Percentiles rank a stretch among this genome's conserved stretches.
These are phyloP conservation scores for Sialis lutaria DNA, from an alignment of 2,888 invertebrate genomes.

Conservation along the genomic window DNA sequence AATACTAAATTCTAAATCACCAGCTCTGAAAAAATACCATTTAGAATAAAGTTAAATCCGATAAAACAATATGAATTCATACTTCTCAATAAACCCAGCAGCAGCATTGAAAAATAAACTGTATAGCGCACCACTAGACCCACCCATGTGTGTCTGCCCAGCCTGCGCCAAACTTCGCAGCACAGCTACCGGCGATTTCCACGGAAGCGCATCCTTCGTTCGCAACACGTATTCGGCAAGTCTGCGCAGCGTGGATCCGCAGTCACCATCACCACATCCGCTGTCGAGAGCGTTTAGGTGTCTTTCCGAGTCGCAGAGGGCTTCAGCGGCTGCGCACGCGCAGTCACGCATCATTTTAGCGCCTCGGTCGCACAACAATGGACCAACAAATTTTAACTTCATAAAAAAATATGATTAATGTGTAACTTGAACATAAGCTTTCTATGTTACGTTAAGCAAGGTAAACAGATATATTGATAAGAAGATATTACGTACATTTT, in stretches of 20 bases:
- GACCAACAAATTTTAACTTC: too few relatives aligned
- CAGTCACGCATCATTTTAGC: slow-evolving; percentile 20
- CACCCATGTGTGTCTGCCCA: slow-evolving; percentile 53
- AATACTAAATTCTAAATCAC: slow-evolving; percentile 13
- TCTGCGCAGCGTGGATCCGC: slow-evolving; percentile 44
- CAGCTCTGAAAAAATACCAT: slow-evolving; percentile 2
- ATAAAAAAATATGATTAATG: neutral
- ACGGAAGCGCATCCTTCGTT: too few relatives aligned
- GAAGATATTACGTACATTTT: too few relatives aligned
- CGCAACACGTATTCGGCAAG: slow-evolving; percentile 33
- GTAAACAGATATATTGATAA: too few relatives aligned
- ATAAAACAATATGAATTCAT: slow-evolving; percentile 1
- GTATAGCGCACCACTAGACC: slow-evolving; percentile 59
- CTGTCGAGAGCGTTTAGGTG: slow-evolving; percentile 40
- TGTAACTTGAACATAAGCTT: too few relatives aligned
- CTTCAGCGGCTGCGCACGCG: slow-evolving; percentile 26
- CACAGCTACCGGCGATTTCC: slow-evolving; percentile 22
- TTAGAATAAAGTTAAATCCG: neutral
- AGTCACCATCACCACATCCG: slow-evolving; percentile 52
- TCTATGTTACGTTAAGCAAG: too few relatives aligned
- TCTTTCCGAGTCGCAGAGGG: slow-evolving; percentile 31
- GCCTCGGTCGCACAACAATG: neutral
- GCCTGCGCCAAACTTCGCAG: slow-evolving; percentile 33
- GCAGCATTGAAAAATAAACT: slow-evolving; percentile 47
- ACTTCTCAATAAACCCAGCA: slow-evolving; percentile 26